Percentiles rank a stretch among this genome's conserved stretches.
These are phyloP conservation scores for Acipenser transmontanus DNA, from an alignment of 2,797 vertebrate species.

Conservation along the genomic window DNA sequence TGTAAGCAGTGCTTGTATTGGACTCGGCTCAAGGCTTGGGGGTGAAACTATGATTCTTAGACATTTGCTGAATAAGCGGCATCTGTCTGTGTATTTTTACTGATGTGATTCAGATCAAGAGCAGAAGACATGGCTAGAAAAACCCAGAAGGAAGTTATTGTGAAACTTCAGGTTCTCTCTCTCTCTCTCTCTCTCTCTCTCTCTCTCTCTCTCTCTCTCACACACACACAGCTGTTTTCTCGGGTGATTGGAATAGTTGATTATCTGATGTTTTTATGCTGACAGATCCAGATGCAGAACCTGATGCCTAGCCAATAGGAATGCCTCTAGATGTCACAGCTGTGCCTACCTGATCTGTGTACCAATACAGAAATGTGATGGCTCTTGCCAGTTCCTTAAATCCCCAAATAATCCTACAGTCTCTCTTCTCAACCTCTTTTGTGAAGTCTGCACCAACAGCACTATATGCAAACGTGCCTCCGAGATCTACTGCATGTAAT, in stretches of 20 bases:
- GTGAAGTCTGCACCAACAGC: background rate
- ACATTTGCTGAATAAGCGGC: no score
- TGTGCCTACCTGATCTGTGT: constrained; percentile 19
- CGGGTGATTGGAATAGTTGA: constrained; percentile 17
- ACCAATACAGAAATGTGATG: constrained; percentile 3
- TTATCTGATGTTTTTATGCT: constrained; percentile 19
- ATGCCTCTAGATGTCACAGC: constrained; percentile 12
- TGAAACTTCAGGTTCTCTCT: background rate
- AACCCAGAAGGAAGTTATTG: background rate
- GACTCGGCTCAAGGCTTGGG: no score
- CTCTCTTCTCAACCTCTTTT: background rate
- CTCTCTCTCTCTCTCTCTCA: background rate
- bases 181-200: background rate
- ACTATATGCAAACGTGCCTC: background rate
- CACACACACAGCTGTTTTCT: constrained; percentile 23
- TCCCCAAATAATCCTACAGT: background rate
- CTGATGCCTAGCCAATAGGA: constrained; percentile 15
- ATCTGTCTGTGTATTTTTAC: no score
- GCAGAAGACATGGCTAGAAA: no score
- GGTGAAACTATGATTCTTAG: no score
- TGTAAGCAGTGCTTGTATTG: no score
- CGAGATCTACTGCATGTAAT: background rate
- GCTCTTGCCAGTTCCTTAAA: background rate
- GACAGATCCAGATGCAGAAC: constrained; percentile 23
- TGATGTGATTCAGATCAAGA: no score